Percentiles rank a stretch among this genome's conserved stretches.
Evolutionary conservation across 1,140 invertebrate genomes (phyloP).

Genomic region (Drosophila sp.): DNA sequence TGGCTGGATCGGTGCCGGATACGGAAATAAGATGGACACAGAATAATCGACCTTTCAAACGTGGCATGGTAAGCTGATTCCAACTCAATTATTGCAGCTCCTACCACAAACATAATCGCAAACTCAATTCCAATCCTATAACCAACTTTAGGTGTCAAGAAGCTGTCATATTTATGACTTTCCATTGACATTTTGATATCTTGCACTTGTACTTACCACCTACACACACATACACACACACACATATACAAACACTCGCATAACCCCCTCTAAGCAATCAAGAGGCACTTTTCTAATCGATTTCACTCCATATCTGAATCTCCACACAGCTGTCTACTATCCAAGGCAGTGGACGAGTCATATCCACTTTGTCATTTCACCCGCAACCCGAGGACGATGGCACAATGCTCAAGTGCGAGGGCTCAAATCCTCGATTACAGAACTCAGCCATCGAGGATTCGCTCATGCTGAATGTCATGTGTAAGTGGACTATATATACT

Average conservation of each 20-base stretch:
- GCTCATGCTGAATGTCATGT: slow-evolving; percentile 93
- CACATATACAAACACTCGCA: neutral
- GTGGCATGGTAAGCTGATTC: slow-evolving; percentile 88
- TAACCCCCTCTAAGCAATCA: slow-evolving; percentile 17
- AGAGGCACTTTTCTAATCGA: slow-evolving; percentile 75
- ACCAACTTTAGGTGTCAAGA: slow-evolving; percentile 33
- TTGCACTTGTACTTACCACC: slow-evolving; percentile 36
- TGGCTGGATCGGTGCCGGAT: slow-evolving; percentile 92
- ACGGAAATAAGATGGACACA: slow-evolving; percentile 93
- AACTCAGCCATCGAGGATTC: slow-evolving; percentile 91
- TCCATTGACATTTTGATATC: slow-evolving; percentile 51
- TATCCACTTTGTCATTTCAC: slow-evolving; percentile 91
- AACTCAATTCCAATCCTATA: neutral
- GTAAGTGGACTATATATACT: slow-evolving; percentile 87
- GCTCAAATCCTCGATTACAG: slow-evolving; percentile 91
- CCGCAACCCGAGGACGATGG: slow-evolving; percentile 93
- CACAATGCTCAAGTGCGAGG: slow-evolving; percentile 92
- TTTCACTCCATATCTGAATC: slow-evolving; percentile 55
- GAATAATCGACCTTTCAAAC: slow-evolving; percentile 89
- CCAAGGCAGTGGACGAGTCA: slow-evolving; percentile 89
- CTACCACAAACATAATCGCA: neutral
- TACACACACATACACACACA: neutral
- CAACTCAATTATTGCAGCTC: slow-evolving; percentile 7
- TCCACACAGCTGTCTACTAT: slow-evolving; percentile 86
- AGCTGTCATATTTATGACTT: slow-evolving; percentile 66